These are phyloP conservation scores for Brachionus manjavacas DNA, from an alignment of 1,140 invertebrate genomes.

Conservation along the genomic window DNA sequence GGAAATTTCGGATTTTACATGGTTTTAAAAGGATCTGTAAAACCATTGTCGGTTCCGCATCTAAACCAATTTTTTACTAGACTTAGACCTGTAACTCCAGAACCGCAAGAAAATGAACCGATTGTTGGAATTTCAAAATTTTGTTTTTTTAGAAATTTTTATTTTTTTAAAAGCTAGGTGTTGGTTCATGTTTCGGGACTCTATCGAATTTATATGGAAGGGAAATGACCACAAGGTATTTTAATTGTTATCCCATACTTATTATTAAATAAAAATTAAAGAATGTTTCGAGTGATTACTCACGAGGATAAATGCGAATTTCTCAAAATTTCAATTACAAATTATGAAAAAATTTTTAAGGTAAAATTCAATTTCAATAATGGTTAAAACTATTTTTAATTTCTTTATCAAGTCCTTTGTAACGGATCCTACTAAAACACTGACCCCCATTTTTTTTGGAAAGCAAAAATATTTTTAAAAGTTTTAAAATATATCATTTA, in stretches of 20 bases:
- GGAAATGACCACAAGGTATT: constrained; percentile 49
- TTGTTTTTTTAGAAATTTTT: background rate
- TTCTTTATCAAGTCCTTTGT: too few relatives aligned
- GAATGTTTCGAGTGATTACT: constrained; percentile 51
- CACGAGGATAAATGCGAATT: constrained; percentile 52
- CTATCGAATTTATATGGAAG: constrained; percentile 48
- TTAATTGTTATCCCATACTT: background rate
- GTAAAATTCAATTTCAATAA: constrained; percentile 45
- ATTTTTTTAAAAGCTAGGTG: constrained; percentile 45
- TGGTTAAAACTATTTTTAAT: background rate
- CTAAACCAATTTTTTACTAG: background rate
- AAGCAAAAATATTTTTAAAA: too few relatives aligned
- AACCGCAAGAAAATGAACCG: background rate
- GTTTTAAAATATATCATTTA: too few relatives aligned
- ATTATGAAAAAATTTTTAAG: constrained; percentile 51
- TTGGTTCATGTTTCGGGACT: constrained; percentile 54
- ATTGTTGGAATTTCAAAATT: background rate
- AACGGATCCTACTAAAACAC: too few relatives aligned
- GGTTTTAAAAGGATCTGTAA: constrained; percentile 52
- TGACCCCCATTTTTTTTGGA: too few relatives aligned
- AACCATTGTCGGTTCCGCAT: constrained; percentile 43
- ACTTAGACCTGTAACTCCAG: constrained; percentile 16
- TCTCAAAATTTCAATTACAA: constrained; percentile 51
- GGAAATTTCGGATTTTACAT: constrained; percentile 53
- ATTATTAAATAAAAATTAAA: constrained; percentile 43